Base-by-base conservation (phyloP, 2,797 vertebrate genomes). In the Allobates femoralis region DNA sequence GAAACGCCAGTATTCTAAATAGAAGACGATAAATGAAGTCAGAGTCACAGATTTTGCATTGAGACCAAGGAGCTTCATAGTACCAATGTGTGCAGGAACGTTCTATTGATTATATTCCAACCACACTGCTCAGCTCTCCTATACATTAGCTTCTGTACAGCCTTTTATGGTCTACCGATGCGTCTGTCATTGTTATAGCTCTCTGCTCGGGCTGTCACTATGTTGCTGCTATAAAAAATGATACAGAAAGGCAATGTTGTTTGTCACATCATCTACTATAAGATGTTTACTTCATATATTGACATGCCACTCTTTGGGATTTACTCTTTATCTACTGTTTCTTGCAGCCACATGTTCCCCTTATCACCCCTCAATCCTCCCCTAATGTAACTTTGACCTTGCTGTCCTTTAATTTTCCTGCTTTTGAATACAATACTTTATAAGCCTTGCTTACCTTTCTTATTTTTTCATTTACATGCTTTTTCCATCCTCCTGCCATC, bases 401-500 rank as follows among this genome's bases (percentile, higher is more conserved):
- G 19, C 14, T 15, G 23, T 26, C 21, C 23, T 14, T n/a, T 71
- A 6, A 3, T 50, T 50, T 23, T 41, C 14, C 21, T 11, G 21
- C 67, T 71, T 41, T 15, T 41, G 28, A 67, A 19, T 67, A 6
- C 34, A 30, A 30, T 16, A 32, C 58, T n/a, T 26, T 26, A 19
- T 34, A 67, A 2, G 62, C 26, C 62, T 28, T 64, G 71, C n/a
- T 21, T 46, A 21, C 30, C 69, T 26, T 46, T 19, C 21, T 2
- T 26, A 15, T 37, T 23, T 2, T 46, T 37, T 74, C 37, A 74
- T 74, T 74, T 74, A 71, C 41, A 74, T 74, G 37, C 37, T 46
- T 74, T 74, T 41, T 23, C 67, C 67, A 71, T 71, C 67, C 67
- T 71, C 34, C 46, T 74, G 23, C 41, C 30, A 79, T 60, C 32